Evolutionary conservation across 2,888 invertebrate species (phyloP), one percentile per base, ranked within the genome.

Genomic region (Oxystoma pomonae): DNA sequence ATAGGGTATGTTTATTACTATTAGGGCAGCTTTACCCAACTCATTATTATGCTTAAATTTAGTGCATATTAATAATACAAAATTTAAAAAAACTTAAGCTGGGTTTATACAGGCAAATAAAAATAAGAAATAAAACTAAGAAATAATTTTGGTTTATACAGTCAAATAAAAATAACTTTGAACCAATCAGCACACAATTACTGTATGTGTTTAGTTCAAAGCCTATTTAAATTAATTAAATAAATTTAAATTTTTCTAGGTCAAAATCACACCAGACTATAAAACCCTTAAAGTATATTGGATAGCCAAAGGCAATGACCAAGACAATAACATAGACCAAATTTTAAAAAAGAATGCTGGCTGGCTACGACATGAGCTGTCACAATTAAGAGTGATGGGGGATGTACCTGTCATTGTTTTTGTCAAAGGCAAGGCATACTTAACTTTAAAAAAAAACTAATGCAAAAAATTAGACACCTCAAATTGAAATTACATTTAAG

Each of bases 321-420:
- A 80, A 18, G 86, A 88, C 71, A 76, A 78, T 1, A 80, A 84
- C 57, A 82, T 85, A 0, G 86, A 87, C 63, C 71, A 76, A 20
- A 65, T 86, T 5, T 77, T 93, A 1, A 80, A 82, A 53, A 81
- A 80, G 57, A 81, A 83, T 67, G 86, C 87, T 0, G 86, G 86
- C 0, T 75, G 80, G 5, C 73, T 94, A 50, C 81, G 90, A 19
- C 90, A 92, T 75, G 89, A 91, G 73, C 80, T 94, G 1, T 87
- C 90, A 1, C 87, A 88, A 63, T 79, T 92, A 0, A 81, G 86
- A 65, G 80, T 92, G 0, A 89, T 93, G 83, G 92, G 93, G 9
- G 83, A 86, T 67, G 87, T 93, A 50, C 93, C 93, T 3, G 84
- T 83, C 64, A 86, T 94, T 63, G 75, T 82, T 51, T 94, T 94